These are phyloP conservation scores for Etheostoma nigrum DNA, from an alignment of 2,797 vertebrate genomes.

Conservation along the genomic window DNA sequence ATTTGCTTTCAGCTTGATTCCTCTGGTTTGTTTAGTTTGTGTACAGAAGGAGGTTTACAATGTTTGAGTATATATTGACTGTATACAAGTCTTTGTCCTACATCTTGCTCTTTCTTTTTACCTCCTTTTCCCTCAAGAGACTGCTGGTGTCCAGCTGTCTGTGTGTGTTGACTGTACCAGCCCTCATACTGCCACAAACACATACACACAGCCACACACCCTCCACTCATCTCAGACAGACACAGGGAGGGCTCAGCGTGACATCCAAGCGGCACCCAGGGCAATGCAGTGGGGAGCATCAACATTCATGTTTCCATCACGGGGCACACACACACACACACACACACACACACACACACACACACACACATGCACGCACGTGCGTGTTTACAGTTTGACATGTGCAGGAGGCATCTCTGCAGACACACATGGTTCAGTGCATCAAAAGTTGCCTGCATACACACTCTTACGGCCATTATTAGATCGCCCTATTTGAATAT, in stretches of 20 bases:
- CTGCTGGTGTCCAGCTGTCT: slow-evolving; percentile 77
- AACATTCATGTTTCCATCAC: slow-evolving; percentile 41
- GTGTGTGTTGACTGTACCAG: slow-evolving; percentile 77
- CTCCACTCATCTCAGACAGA: slow-evolving; percentile 64
- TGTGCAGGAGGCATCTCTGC: slow-evolving; percentile 42
- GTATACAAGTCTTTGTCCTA: slow-evolving; percentile 56
- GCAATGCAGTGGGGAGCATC: slow-evolving; percentile 58
- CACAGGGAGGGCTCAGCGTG: slow-evolving; percentile 68
- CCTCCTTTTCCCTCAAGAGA: slow-evolving; percentile 55
- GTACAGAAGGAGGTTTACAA: not conserved
- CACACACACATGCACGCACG: not conserved
- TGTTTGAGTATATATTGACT: slow-evolving; percentile 29
- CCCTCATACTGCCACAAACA: slow-evolving; percentile 58
- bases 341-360: slow-evolving; percentile 17
- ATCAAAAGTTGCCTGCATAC: slow-evolving; percentile 41
- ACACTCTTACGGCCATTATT: slow-evolving; percentile 63
- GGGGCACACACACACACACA: slow-evolving; percentile 17
- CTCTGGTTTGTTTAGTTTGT: slow-evolving; percentile 20
- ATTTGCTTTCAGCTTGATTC: slow-evolving; percentile 10
- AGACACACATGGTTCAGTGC: slow-evolving; percentile 43
- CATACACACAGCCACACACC: slow-evolving; percentile 40
- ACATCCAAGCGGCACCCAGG: slow-evolving; percentile 72
- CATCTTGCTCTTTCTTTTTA: slow-evolving; percentile 30
- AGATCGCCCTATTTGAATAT: slow-evolving; percentile 75
- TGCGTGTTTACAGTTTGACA: slow-evolving; percentile 39